Evolutionary conservation across 2,888 invertebrate species (phyloP), one percentile per base, ranked within the genome.

Genomic region (Dasypogon diadema): DNA sequence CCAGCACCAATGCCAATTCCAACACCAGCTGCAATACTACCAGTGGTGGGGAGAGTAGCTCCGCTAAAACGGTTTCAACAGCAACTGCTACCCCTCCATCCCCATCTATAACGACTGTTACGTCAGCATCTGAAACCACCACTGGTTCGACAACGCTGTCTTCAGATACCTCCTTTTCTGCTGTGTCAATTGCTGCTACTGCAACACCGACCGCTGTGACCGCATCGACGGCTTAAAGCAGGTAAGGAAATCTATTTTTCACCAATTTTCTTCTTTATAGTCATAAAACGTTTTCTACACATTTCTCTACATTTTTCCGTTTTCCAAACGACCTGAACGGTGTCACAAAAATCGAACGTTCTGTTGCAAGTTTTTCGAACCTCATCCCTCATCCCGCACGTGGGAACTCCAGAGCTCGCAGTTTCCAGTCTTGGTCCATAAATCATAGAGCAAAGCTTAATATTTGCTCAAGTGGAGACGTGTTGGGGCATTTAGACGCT

Each of bases 401-500:
- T 21, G 14, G 6, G 54, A 54, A 18, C 48, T 14, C 2, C 4
- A 42, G 42, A 42, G n/a, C 42, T 60, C 24, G 48, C 22, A 16
- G 12, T n/a, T 12, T 21, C 14, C 48, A 48, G 24, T 48, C 24
- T 63, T 48, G 8, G 12, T 16, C 48, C 46, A 68, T 68, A 68
- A 68, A 68, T 46, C 65, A 26, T 48, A 1, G 14, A 48, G 46
- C 26, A 1, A n/a, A 16, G 65, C 48, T 68, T 34, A 14, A 68
- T 68, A 48, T 68, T 48, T 68, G 26, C 26, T 48, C 65, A 65
- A 21, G 16, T 16, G 46, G 26, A 46, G 26, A 14, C 63, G 46
- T 18, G 22, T 37, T 22, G 22, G n/a, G 46, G 37, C 46, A 30
- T 26, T 34, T 58, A 58, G 58, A 14, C 58, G 34, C 21, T 58